These are phyloP conservation scores for Trissolcus basalis DNA, from an alignment of 1,140 invertebrate species.

Conservation along the genomic window DNA sequence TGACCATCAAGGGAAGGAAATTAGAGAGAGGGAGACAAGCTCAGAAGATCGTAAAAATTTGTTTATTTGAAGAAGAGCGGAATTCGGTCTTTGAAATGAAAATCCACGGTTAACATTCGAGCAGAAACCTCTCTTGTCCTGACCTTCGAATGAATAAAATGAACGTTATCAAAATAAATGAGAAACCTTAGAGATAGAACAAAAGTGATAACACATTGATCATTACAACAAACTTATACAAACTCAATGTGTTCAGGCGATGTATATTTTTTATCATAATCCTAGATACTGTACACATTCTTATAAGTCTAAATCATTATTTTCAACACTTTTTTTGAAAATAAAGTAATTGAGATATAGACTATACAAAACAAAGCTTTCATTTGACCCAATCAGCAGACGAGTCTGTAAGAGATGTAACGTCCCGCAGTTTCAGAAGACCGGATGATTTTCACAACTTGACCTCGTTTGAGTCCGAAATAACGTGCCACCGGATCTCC, in stretches of 20 bases:
- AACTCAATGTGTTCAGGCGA: slow-evolving; percentile 54
- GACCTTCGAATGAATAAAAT: no score
- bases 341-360: slow-evolving; percentile 30
- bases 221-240: slow-evolving; percentile 39
- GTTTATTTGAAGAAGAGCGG: no score
- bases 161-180: slow-evolving; percentile 24
- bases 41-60: no score
- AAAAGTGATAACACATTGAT: slow-evolving; percentile 41
- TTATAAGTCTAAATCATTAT: slow-evolving; percentile 44
- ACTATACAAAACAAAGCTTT: slow-evolving; percentile 13
- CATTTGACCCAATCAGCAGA: slow-evolving; percentile 81
- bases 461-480: slow-evolving; percentile 97
- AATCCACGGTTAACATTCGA: no score
- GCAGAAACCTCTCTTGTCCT: no score
- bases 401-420: slow-evolving; percentile 98
- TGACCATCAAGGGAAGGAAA: no score
- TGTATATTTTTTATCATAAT: slow-evolving; percentile 55
- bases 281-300: slow-evolving; percentile 43
- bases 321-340: slow-evolving; percentile 45
- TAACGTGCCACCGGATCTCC: slow-evolving; percentile 98
- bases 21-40: no score
- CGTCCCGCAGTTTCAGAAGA: slow-evolving; percentile 98
- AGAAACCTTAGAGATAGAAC: slow-evolving; percentile 18
- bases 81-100: no score
- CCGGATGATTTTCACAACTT: slow-evolving; percentile 98